Evolutionary conservation across 2,113 vertebrate genomes (phyloP).

Genomic region (Dromiciops gliroides): DNA sequence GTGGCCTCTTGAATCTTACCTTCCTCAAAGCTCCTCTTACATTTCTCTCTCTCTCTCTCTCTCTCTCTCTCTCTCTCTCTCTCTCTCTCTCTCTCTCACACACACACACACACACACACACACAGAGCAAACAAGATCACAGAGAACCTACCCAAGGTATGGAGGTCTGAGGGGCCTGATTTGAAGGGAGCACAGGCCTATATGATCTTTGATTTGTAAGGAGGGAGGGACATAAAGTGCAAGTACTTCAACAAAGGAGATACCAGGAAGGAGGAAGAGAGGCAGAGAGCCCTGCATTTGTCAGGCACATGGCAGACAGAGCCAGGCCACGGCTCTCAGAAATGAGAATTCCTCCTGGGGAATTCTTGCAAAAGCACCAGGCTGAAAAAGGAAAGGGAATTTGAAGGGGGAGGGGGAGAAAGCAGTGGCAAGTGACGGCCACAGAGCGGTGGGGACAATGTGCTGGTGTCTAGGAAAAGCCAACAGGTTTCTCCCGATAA

Average conservation of each 20-base stretch:
- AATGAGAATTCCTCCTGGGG: constrained; percentile 28
- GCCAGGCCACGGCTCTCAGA: constrained; percentile 50
- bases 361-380: constrained; percentile 60
- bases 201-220: background rate
- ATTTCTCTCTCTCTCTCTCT: no score
- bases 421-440: background rate
- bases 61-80: no score
- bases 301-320: constrained; percentile 52
- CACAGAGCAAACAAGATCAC: background rate
- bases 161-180: background rate
- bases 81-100: no score
- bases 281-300: constrained; percentile 28
- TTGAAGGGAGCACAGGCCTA: background rate
- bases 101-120: background rate
- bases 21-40: background rate
- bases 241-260: constrained; percentile 31
- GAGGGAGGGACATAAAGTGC: background rate
- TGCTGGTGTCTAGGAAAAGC: constrained; percentile 29
- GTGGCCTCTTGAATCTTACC: background rate
- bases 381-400: constrained; percentile 51
- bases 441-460: constrained; percentile 16
- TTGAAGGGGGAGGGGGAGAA: constrained; percentile 28
- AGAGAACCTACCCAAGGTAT: background rate
- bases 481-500: constrained; percentile 78
- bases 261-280: constrained; percentile 71